Base-by-base conservation (phyloP, 2,888 invertebrate genomes). In the Macrophya annulata region DNA sequence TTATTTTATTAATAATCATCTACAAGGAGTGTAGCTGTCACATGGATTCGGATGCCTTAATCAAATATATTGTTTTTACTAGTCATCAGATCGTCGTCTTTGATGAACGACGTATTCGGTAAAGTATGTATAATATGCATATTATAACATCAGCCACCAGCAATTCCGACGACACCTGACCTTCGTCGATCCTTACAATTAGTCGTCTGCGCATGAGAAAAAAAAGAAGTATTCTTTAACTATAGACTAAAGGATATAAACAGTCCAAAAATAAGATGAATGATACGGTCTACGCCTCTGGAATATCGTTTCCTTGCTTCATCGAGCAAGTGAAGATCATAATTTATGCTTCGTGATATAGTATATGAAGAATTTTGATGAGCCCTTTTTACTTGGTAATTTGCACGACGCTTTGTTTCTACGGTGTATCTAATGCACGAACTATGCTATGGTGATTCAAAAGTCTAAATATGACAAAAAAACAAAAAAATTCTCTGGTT, bases 1-100 rank as follows among this genome's bases (percentile, higher is more conserved):
- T n/a, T n/a, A n/a, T n/a, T n/a, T n/a, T n/a, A n/a, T 40, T 62
- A 81, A 59, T 40, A 62, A 81, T 81, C 62, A 81, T 59, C 43
- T 21, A 62, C 40, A 5, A 59, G 40, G 51, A 51, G 31, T 31
- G 25, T 37, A 40, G 62, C 62, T 31, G 37, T 81, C 40, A 62
- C 43, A 31, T 15, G 12, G 21, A 81, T 59, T 62, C 62, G 62
- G 12, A 43, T 45, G 21, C 10, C 43, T 59, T 15, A 21, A 40
- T 72, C 31, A 40, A 40, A 72, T 21, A 48, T 4, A 76, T 45
- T 45, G 25, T 76, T 40, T 43, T n/a, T n/a, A n/a, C n/a, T 40
- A 37, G 40, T 43, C 1, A 31, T 71, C 40, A 71, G 40, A 71
- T 31, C 31, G 31, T 31, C 31, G 71, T 43, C 9, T 37, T 15